A percentile compares a stretch with the other conserved stretches of the same genome.
These are phyloP conservation scores for Anadara kagoshimensis DNA, from an alignment of 1,140 invertebrate genomes.

Conservation along the genomic window DNA sequence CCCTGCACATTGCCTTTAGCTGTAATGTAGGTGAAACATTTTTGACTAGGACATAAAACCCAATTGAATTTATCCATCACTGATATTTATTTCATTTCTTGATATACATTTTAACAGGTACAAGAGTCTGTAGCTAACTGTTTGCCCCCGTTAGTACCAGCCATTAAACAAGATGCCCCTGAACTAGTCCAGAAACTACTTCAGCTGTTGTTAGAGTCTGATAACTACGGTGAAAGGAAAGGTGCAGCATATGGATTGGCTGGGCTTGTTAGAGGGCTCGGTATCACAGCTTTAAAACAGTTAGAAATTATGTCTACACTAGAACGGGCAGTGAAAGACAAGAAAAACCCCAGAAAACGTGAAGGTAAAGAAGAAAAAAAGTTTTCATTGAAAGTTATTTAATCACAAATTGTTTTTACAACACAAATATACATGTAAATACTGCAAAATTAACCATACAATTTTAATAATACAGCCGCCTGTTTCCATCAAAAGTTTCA, in stretches of 20 bases:
- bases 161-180: constrained; percentile 92
- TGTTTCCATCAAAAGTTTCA: not conserved
- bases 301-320: constrained; percentile 96
- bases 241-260: constrained; percentile 74
- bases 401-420: no score
- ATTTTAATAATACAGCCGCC: no score
- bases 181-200: constrained; percentile 91
- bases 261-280: constrained; percentile 92
- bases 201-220: constrained; percentile 89
- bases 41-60: no score
- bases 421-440: no score
- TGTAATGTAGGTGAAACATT: no score
- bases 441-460: no score
- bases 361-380: constrained; percentile 88
- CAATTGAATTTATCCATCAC: no score
- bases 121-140: constrained; percentile 99
- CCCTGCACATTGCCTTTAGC: no score
- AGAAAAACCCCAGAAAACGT: constrained; percentile 93
- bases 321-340: constrained; percentile 96
- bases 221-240: constrained; percentile 97
- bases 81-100: constrained; percentile 22
- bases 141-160: constrained; percentile 92
- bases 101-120: constrained; percentile 79
- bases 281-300: constrained; percentile 95
- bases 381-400: no score